These are phyloP conservation scores for Lepidochitona cinerea DNA, from an alignment of 2,888 invertebrate species.

Conservation along the genomic window DNA sequence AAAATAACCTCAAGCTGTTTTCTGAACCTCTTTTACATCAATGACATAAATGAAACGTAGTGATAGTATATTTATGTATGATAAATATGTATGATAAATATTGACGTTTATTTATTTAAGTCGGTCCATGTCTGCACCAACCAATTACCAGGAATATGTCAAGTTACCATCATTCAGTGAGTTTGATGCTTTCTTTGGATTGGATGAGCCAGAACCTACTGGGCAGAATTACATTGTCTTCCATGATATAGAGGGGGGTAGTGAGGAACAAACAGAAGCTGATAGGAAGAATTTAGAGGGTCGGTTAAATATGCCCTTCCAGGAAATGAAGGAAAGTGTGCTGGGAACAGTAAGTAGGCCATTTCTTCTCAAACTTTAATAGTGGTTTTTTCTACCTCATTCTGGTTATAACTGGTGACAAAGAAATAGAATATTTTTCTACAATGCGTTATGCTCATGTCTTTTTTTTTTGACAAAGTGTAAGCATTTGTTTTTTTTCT, in stretches of 20 bases:
- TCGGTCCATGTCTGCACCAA: constrained; percentile 54
- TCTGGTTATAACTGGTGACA: too few relatives aligned
- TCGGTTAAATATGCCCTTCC: constrained; percentile 65
- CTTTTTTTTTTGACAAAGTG: too few relatives aligned
- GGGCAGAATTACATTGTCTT: constrained; percentile 62
- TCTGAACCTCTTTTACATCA: too few relatives aligned
- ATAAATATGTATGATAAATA: too few relatives aligned
- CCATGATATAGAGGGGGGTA: constrained; percentile 54
- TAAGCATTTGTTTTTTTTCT: too few relatives aligned
- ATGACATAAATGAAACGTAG: too few relatives aligned
- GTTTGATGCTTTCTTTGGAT: constrained; percentile 63
- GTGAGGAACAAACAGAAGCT: constrained; percentile 66
- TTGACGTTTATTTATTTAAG: constrained; percentile 32
- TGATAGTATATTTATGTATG: too few relatives aligned
- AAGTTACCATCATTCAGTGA: constrained; percentile 49
- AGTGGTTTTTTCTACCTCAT: too few relatives aligned
- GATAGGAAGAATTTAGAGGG: constrained; percentile 67
- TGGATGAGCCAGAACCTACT: constrained; percentile 54
- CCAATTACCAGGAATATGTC: constrained; percentile 60
- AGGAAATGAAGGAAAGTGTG: constrained; percentile 66
- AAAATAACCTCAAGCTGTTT: too few relatives aligned
- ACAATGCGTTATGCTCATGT: too few relatives aligned
- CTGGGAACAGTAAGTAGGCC: constrained; percentile 64
- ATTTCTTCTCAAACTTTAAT: too few relatives aligned
- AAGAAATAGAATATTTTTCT: too few relatives aligned